A percentile compares a stretch with the other conserved stretches of the same genome.
phyloP scores from a whole-genome alignment of 2,113 vertebrate genomes.

The Vicugna pacos region DNA sequence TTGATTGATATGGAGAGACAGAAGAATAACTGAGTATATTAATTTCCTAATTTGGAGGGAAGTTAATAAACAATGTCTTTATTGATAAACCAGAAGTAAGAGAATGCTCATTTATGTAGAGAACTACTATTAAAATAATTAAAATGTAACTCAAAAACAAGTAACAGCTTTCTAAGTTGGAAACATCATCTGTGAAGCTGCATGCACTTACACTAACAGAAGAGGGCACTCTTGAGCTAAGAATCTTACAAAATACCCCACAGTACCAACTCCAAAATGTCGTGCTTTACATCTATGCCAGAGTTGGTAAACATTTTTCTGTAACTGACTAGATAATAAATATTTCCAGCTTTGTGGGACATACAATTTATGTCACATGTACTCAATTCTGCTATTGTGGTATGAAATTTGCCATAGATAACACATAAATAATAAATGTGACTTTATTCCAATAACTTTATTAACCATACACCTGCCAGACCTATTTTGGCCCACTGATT shows the following conservation, averaged over 20 bases:
- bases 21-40: neutral
- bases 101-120: neutral
- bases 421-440: neutral
- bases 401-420: neutral
- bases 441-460: neutral
- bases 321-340: neutral
- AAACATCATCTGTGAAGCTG: neutral
- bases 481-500: neutral
- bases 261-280: neutral
- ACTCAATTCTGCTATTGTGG: neutral
- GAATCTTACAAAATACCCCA: slow-evolving; percentile 31
- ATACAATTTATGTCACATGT: neutral
- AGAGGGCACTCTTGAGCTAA: slow-evolving; percentile 26
- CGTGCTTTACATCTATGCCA: neutral
- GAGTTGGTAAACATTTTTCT: neutral
- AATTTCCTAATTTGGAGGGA: neutral
- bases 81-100: neutral
- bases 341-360: neutral
- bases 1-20: neutral
- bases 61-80: neutral
- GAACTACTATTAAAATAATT: neutral
- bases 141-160: neutral
- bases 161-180: neutral
- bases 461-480: neutral
- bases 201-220: neutral